phyloP scores from a whole-genome alignment of 2,888 invertebrate species.

The Drosophila leonis region DNA sequence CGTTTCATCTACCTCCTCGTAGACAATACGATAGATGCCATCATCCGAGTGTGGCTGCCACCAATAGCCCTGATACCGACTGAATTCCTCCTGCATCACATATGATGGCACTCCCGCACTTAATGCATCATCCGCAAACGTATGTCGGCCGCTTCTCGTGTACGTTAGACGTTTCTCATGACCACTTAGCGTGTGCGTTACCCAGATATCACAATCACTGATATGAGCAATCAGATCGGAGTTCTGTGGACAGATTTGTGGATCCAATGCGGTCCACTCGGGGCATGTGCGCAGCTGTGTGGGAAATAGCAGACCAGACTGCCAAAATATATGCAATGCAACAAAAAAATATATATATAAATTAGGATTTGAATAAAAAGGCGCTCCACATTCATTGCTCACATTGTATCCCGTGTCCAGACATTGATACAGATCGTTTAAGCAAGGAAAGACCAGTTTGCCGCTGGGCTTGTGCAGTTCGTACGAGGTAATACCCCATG shows the following conservation, averaged over 20 bases:
- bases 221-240: constrained; percentile 94
- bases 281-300: constrained; percentile 88
- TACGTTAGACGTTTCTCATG: constrained; percentile 90
- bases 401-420: constrained; percentile 90
- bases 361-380: neutral
- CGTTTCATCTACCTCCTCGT: constrained; percentile 95
- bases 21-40: constrained; percentile 92
- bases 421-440: constrained; percentile 95
- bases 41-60: constrained; percentile 95
- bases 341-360: neutral
- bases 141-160: constrained; percentile 89
- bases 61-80: constrained; percentile 98
- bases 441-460: constrained; percentile 95
- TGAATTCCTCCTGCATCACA: constrained; percentile 99
- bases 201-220: constrained; percentile 95
- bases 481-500: constrained; percentile 97
- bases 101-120: constrained; percentile 99
- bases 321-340: neutral
- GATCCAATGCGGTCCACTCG: constrained; percentile 91
- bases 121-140: constrained; percentile 92
- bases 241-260: constrained; percentile 88
- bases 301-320: constrained; percentile 88
- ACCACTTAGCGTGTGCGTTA: constrained; percentile 88
- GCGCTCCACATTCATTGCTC: constrained; percentile 65
- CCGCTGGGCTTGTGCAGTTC: constrained; percentile 93